Evolutionary conservation across 2,113 vertebrate genomes (phyloP).

Genomic region (Gambusia affinis): DNA sequence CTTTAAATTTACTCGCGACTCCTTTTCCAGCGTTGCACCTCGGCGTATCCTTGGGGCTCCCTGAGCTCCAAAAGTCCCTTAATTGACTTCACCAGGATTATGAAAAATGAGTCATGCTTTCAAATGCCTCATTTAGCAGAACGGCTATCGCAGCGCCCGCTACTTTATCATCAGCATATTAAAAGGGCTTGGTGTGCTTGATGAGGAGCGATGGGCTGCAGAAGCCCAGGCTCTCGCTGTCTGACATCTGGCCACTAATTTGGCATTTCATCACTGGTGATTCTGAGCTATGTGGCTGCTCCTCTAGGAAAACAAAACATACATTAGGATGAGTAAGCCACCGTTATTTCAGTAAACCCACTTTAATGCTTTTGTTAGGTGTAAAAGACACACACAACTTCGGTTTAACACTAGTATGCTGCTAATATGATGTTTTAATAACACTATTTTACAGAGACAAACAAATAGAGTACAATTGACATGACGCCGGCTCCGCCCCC

Average conservation of each 20-base stretch:
- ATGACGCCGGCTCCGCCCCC: too few relatives aligned
- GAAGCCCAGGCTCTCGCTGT: slow-evolving; percentile 18
- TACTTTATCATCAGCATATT: slow-evolving; percentile 70
- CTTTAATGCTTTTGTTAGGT: neutral
- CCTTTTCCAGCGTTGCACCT: slow-evolving; percentile 26
- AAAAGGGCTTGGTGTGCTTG: slow-evolving; percentile 43
- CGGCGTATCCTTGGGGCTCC: slow-evolving; percentile 48
- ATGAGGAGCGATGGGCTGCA: slow-evolving; percentile 68
- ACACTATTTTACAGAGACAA: too few relatives aligned
- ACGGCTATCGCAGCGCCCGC: slow-evolving; percentile 40
- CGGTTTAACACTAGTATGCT: neutral
- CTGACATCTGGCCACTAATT: slow-evolving; percentile 64
- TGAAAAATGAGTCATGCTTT: slow-evolving; percentile 71
- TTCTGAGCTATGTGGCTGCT: slow-evolving; percentile 41
- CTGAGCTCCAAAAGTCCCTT: slow-evolving; percentile 41
- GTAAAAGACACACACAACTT: neutral
- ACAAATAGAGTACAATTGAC: too few relatives aligned
- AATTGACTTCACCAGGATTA: slow-evolving; percentile 69
- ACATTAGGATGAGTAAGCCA: slow-evolving; percentile 38
- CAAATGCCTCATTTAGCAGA: slow-evolving; percentile 69
- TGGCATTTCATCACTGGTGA: slow-evolving; percentile 58
- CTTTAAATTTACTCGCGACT: slow-evolving; percentile 28
- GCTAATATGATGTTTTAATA: too few relatives aligned
- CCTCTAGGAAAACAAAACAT: slow-evolving; percentile 36
- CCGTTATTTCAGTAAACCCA: neutral